Base-by-base conservation (phyloP, 2,797 vertebrate genomes). In the Percopsis omiscomaycus region DNA sequence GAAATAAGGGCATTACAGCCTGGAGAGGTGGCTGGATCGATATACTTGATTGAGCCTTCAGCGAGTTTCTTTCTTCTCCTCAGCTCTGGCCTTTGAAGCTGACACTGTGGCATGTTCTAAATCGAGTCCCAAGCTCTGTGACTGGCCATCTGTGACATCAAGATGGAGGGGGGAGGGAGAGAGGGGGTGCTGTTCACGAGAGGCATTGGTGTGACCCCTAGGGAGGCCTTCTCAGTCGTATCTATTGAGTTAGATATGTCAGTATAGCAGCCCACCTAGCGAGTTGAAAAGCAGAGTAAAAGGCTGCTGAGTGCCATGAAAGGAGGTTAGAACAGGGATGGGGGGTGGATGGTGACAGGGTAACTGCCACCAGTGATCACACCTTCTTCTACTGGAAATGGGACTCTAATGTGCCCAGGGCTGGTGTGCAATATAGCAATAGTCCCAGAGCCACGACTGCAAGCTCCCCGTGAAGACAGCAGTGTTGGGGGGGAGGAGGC, bases 281-380 rank as follows among this genome's bases (percentile, higher is more conserved):
- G 81, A 80, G 73, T 79, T 84, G 68, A 83, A 84, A 84, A 76
- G 74, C 56, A 75, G 30, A 37, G 71, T 80, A 76, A 83, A 81
- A 73, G 66, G 68, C 70, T 62, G 75, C 12, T 55, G 71, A 73
- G 58, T 61, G 52, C 49, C 53, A 52, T 63, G 62, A 63, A 63
- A 61, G 2, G 13, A 68, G 76, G 74, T 56, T 51, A 75, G 66
- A 77, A 76, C 59, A 66, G 66, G 69, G 67, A 68, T 48, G 10
- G 57, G 55, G 15, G 64, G 64, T 61, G 22, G 22, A 22, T 27
- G 51, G 52, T 42, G 49, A 48, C 47, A 48, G n/a, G 59, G 57
- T 59, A 68, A 70, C 61, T 55, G 64, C 64, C 60, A 62, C 63
- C 56, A 62, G 59, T 63, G 42, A 55, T 61, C 55, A 10, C n/a